Percentiles rank a stretch among this genome's conserved stretches.
phyloP scores from a whole-genome alignment of 2,888 invertebrate genomes.

The Gnatocerus cornutus region DNA sequence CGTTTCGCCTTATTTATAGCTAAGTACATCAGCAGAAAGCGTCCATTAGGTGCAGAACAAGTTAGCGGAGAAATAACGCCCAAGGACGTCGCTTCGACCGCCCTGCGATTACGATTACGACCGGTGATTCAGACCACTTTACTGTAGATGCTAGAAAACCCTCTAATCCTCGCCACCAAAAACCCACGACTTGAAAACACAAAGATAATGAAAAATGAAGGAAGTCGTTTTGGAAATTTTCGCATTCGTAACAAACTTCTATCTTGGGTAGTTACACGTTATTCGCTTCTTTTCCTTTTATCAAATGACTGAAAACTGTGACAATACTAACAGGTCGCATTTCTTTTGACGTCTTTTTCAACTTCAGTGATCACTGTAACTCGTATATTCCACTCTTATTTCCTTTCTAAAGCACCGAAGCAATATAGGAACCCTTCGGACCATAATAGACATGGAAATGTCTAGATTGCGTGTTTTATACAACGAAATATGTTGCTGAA shows the following conservation, averaged over 20 bases:
- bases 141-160: conserved; percentile 51
- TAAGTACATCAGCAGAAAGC: conserved; percentile 62
- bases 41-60: conserved; percentile 64
- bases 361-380: conserved; percentile 57
- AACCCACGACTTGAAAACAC: conserved; percentile 30
- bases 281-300: conserved; percentile 5
- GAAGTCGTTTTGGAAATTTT: conserved; percentile 6
- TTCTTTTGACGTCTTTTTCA: conserved; percentile 60
- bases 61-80: conserved; percentile 60
- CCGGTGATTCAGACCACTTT: conserved; percentile 64
- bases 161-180: conserved; percentile 35
- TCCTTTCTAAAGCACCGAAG: conserved; percentile 44
- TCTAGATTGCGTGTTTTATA: conserved; percentile 64
- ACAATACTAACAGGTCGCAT: conserved; percentile 57
- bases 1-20: conserved; percentile 63
- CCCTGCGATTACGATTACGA: conserved; percentile 65
- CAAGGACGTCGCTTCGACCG: conserved; percentile 58
- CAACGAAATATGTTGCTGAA: conserved; percentile 60
- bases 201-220: conserved; percentile 16
- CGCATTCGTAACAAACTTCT: conserved; percentile 5
- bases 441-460: conserved; percentile 65
- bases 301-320: conserved; percentile 24
- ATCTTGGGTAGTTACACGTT: conserved; percentile 1
- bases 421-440: conserved; percentile 63
- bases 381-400: conserved; percentile 15